Conservation (phyloP, 2,888 invertebrate genomes). For the Polymixis flavicincta region DNA sequence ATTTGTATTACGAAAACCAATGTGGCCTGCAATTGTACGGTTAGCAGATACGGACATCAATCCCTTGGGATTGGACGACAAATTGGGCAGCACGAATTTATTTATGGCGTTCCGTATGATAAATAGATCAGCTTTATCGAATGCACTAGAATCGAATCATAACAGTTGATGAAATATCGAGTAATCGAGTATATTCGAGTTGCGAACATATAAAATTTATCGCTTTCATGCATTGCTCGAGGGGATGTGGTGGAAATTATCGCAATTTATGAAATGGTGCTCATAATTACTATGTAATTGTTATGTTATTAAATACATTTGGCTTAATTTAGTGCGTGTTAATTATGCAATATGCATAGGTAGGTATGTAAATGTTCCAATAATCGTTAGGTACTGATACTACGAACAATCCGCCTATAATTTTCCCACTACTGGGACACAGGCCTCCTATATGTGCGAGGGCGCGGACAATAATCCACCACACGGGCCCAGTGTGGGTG, state of each 20-base stretch:
- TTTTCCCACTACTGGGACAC: no score
- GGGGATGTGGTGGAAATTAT: constrained; percentile 23
- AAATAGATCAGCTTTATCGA: constrained; percentile 44
- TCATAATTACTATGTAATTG: constrained; percentile 13
- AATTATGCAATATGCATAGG: neutral
- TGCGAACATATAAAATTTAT: constrained; percentile 34
- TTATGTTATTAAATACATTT: neutral
- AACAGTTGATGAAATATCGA: constrained; percentile 40
- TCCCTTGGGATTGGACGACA: constrained; percentile 52
- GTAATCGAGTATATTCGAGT: constrained; percentile 23
- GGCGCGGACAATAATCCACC: no score
- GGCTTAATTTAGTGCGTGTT: constrained; percentile 8
- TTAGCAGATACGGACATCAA: constrained; percentile 45
- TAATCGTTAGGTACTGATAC: neutral
- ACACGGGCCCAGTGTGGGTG: no score
- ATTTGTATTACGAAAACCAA: constrained; percentile 43
- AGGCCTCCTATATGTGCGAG: no score
- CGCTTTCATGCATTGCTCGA: constrained; percentile 21
- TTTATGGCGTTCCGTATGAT: constrained; percentile 55
- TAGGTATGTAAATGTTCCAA: neutral
- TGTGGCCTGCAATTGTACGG: constrained; percentile 37
- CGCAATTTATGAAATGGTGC: constrained; percentile 13
- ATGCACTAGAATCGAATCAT: constrained; percentile 45
- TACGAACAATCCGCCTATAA: no score
- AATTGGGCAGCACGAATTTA: constrained; percentile 52